Base-by-base conservation (phyloP, 2,888 invertebrate species). In the Rosalia funebris region DNA sequence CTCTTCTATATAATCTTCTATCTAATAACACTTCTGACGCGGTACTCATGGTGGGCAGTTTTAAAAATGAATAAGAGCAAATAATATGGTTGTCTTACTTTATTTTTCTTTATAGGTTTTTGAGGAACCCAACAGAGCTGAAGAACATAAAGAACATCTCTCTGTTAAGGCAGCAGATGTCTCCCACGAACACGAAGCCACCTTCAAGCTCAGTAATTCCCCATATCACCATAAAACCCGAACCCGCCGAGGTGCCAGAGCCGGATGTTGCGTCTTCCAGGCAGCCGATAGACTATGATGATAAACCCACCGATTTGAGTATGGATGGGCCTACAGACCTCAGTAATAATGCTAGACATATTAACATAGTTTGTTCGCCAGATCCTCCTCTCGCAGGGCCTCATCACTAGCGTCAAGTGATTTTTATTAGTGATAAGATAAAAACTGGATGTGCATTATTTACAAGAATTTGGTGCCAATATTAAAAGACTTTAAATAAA, bases 81-180 rank as follows among this genome's bases (percentile, higher is more conserved):
- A n/a, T n/a, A n/a, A n/a, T n/a, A n/a, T n/a, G n/a, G n/a, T n/a
- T n/a, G n/a, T n/a, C n/a, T n/a, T n/a, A n/a, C n/a, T n/a, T n/a
- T n/a, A n/a, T 48, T 16, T 68, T 65, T 62, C 72, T 59, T 78
- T 82, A 5, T 83, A 94, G 94, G 81, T 96, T 97, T 82, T 85
- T 97, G 70, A 88, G 96, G 68, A 95, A 96, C 81, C 96, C 96
- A 52, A 92, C 93, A 34, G 96, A 95, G 83, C 84, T 97, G 74
- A 96, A 96, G 78, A 95, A 93, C 81, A 96, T 96, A 68, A 95
- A 95, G 81, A 95, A 95, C 79, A 95, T 95, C 74, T 95, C 95
- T 5, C 83, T 95, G 62, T 82, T 96, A 69, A 86, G 95, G 46
- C 94, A 95, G 79, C 91, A 90, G 80, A 88, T 86, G 66, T 86